A percentile compares a stretch with the other conserved stretches of the same genome.
Conservation (phyloP, 1,140 invertebrate species). For the Macrobrachium nipponense region DNA sequence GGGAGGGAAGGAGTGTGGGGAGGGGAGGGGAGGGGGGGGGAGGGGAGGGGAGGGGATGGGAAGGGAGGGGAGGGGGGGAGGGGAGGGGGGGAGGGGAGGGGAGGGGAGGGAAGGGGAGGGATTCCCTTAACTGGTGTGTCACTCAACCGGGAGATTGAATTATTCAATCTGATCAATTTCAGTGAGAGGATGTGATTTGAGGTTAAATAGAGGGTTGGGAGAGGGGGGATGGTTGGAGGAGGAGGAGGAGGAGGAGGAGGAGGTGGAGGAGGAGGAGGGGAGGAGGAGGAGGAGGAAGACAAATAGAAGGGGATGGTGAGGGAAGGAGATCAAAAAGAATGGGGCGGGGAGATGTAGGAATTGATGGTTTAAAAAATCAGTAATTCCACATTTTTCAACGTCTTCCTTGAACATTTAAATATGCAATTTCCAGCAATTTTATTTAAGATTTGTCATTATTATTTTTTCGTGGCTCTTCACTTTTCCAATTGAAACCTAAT, state of each 20-base stretch:
- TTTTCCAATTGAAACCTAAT: no score
- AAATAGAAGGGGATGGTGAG: no score
- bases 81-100: not conserved
- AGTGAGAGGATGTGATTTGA: not conserved
- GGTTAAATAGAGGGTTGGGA: not conserved
- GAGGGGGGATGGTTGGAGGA: not conserved
- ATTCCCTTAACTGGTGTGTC: not conserved
- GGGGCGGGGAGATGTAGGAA: no score
- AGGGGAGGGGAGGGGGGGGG: not conserved
- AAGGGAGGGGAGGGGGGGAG: not conserved
- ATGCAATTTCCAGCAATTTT: no score
- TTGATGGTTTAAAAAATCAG: no score
- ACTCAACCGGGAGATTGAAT: not conserved
- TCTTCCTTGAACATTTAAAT: no score
- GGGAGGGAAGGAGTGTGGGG: not conserved
- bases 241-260: not conserved
- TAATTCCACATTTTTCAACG: no score
- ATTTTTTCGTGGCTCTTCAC: no score
- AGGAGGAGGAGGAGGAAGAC: not conserved
- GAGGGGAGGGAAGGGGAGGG: not conserved
- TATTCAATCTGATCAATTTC: no score
- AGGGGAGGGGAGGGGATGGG: not conserved
- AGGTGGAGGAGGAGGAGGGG: not conserved
- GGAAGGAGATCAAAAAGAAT: no score
- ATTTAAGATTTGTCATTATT: no score